Percentiles rank a stretch among this genome's conserved stretches.
These are phyloP conservation scores for Elephas maximus DNA, from an alignment of 2,113 vertebrate genomes.

Conservation along the genomic window DNA sequence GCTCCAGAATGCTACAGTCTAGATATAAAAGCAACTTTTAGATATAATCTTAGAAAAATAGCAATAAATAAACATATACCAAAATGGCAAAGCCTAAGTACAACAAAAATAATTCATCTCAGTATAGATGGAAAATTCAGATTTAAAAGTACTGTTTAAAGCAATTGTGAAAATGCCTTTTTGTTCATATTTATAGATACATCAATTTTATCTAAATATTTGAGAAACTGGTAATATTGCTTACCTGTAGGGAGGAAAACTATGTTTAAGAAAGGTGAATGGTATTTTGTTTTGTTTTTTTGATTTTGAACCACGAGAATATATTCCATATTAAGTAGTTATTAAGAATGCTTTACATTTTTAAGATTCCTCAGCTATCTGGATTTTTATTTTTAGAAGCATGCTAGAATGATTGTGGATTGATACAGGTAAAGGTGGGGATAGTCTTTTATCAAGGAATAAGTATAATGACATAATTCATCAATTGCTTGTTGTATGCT, in stretches of 20 bases:
- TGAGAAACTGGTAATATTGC: background rate
- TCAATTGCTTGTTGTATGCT: background rate
- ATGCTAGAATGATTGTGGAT: conserved; percentile 17
- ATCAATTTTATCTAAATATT: background rate
- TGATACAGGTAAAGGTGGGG: background rate
- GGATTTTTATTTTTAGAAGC: background rate
- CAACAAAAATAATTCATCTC: background rate
- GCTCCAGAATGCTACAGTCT: background rate
- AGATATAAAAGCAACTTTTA: background rate
- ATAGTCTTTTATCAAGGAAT: background rate
- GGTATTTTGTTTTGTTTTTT: background rate
- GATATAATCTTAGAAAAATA: conserved; percentile 15
- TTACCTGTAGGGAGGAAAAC: background rate
- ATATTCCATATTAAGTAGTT: background rate
- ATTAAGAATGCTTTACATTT: background rate
- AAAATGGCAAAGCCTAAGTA: background rate
- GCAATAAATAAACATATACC: background rate
- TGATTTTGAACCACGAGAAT: background rate
- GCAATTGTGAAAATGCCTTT: background rate
- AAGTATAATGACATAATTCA: background rate
- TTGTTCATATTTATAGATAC: background rate
- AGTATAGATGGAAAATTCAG: background rate
- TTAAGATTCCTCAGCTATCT: background rate
- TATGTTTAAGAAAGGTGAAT: background rate
- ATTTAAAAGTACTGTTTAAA: conserved; percentile 34